These are phyloP conservation scores for Lordiphosa andalusiaca DNA, from an alignment of 2,888 invertebrate species.

Conservation along the genomic window DNA sequence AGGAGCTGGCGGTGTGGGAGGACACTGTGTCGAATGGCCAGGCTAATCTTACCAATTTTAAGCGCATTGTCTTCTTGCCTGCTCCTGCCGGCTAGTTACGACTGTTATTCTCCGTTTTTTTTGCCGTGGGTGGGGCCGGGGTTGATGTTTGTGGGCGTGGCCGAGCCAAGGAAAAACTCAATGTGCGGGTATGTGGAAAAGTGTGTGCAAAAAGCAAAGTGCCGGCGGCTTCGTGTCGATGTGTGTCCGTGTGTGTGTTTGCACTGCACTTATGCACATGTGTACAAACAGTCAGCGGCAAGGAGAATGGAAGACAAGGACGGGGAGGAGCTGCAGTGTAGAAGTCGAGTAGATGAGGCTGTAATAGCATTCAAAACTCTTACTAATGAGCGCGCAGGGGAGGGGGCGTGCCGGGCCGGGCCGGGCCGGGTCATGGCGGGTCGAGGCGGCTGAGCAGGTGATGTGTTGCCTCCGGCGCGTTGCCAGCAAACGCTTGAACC, in stretches of 20 bases:
- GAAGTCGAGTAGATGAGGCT: slow-evolving; percentile 71
- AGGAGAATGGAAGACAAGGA: background rate
- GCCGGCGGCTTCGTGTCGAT: slow-evolving; percentile 46
- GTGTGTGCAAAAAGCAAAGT: slow-evolving; percentile 59
- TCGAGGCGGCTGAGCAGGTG: slow-evolving; percentile 42
- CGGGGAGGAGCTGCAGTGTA: slow-evolving; percentile 17
- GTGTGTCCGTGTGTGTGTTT: slow-evolving; percentile 45
- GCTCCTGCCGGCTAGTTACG: slow-evolving; percentile 28
- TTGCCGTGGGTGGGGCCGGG: slow-evolving; percentile 11
- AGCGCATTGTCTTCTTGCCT: slow-evolving; percentile 70
- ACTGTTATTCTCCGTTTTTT: slow-evolving; percentile 28
- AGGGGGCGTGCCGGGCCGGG: no score
- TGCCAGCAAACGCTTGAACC: slow-evolving; percentile 67
- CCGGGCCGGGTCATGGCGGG: background rate
- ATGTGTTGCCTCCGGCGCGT: slow-evolving; percentile 59
- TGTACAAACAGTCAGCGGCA: slow-evolving; percentile 46
- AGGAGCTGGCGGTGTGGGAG: slow-evolving; percentile 2
- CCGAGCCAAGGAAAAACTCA: slow-evolving; percentile 38
- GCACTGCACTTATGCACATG: slow-evolving; percentile 67
- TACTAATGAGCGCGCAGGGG: slow-evolving; percentile 72
- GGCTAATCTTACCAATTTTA: slow-evolving; percentile 72
- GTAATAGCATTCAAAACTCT: slow-evolving; percentile 76
- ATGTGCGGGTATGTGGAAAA: slow-evolving; percentile 13
- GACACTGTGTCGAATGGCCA: slow-evolving; percentile 46
- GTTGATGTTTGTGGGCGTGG: slow-evolving; percentile 21